phyloP scores from a whole-genome alignment of 1,140 invertebrate genomes.

The Pachypsylla venusta region DNA sequence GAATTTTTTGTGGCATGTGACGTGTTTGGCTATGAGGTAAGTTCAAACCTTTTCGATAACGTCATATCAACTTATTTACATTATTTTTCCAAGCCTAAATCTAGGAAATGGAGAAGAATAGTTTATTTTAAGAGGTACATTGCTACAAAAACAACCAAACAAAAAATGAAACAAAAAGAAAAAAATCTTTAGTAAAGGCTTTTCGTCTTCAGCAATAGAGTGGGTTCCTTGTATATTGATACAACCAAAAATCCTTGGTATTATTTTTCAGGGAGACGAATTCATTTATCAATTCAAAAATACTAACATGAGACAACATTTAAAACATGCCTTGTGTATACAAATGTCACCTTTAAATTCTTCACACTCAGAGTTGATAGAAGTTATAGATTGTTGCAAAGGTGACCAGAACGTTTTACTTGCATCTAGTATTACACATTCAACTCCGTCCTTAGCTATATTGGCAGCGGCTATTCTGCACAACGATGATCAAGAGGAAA shows the following conservation, averaged over 20 bases:
- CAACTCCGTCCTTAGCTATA: not conserved
- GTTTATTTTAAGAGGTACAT: not conserved
- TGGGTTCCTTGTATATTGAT: not conserved
- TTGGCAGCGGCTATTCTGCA: not conserved
- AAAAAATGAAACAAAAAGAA: not conserved
- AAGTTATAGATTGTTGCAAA: not conserved
- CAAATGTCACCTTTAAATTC: not conserved
- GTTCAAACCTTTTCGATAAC: not conserved
- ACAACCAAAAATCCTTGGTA: not conserved
- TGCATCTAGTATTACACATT: not conserved
- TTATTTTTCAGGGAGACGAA: slow-evolving; percentile 6
- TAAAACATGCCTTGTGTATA: not conserved
- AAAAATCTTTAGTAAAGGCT: not conserved
- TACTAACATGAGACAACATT: not conserved
- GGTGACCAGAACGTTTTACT: not conserved
- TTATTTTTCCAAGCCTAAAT: not conserved
- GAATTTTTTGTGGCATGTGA: not conserved
- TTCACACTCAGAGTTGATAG: not conserved
- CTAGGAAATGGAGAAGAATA: not conserved
- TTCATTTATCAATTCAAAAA: not conserved
- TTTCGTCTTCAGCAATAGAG: not conserved
- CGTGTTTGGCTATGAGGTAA: not conserved
- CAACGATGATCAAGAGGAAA: not conserved
- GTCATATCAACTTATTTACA: not conserved
- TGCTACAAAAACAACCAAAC: not conserved